Evolutionary conservation across 2,888 invertebrate species (phyloP).

Genomic region (Athetis lepigone): DNA sequence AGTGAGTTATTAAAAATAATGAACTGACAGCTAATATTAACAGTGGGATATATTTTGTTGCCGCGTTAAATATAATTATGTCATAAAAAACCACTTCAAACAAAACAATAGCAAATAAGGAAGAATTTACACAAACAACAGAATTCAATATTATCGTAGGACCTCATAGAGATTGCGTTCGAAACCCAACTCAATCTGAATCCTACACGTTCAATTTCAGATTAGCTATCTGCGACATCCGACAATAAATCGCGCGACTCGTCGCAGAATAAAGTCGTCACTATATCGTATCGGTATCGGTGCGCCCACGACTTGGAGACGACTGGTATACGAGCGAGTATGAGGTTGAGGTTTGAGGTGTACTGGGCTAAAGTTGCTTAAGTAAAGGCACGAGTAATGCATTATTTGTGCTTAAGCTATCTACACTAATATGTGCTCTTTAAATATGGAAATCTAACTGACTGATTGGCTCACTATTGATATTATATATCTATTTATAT

Average conservation of each 20-base stretch:
- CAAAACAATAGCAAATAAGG: conserved; percentile 18
- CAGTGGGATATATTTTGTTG: too few species aligned
- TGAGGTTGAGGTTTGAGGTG: conserved; percentile 6
- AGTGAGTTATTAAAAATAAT: too few species aligned
- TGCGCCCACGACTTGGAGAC: conserved; percentile 72
- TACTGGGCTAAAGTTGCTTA: neutral
- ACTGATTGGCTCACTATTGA: too few species aligned
- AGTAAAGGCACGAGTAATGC: too few species aligned
- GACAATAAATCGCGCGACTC: conserved; percentile 76
- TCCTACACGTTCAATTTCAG: conserved; percentile 63
- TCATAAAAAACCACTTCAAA: too few species aligned
- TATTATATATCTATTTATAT: too few species aligned
- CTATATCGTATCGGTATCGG: conserved; percentile 76
- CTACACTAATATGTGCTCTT: too few species aligned
- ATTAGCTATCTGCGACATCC: conserved; percentile 62
- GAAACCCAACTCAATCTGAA: conserved; percentile 56
- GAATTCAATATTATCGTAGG: conserved; percentile 20
- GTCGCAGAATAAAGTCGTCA: conserved; percentile 86
- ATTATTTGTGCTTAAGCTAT: too few species aligned
- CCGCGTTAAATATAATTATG: too few species aligned
- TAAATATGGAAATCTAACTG: too few species aligned
- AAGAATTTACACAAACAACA: conserved; percentile 26
- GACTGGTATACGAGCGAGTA: conserved; percentile 71
- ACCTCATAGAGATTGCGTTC: conserved; percentile 39
- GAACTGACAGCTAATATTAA: too few species aligned